Percentiles rank a stretch among this genome's conserved stretches.
These are phyloP conservation scores for Macroteleia sp. DNA, from an alignment of 2,888 invertebrate species.

Conservation along the genomic window DNA sequence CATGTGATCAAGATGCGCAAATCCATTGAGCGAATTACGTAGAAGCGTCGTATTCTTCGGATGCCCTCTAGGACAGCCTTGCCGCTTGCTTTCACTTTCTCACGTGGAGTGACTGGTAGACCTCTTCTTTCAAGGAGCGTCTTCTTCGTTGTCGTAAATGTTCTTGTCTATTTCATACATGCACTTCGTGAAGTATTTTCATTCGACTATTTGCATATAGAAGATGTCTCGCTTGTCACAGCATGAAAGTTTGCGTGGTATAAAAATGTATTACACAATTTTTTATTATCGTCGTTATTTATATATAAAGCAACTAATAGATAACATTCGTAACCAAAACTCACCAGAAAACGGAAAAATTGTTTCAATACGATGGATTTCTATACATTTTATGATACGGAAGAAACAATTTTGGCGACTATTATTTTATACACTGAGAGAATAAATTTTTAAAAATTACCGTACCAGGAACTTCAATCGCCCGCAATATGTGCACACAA, in stretches of 20 bases:
- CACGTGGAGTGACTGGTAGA: slow-evolving; percentile 61
- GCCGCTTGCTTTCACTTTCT: slow-evolving; percentile 65
- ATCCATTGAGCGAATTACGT: slow-evolving; percentile 45
- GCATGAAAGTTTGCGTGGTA: slow-evolving; percentile 29
- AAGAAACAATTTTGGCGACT: no score
- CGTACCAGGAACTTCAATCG: no score
- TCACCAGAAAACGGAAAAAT: no score
- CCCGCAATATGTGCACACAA: no score
- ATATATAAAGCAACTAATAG: not conserved
- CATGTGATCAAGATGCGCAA: slow-evolving; percentile 49
- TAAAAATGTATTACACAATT: slow-evolving; percentile 27
- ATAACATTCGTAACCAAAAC: no score
- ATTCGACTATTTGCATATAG: slow-evolving; percentile 36
- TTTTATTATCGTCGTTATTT: slow-evolving; percentile 15
- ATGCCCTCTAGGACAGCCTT: slow-evolving; percentile 61
- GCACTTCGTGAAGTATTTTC: slow-evolving; percentile 35
- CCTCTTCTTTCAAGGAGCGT: slow-evolving; percentile 59
- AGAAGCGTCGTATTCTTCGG: slow-evolving; percentile 40
- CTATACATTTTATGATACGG: no score
- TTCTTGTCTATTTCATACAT: slow-evolving; percentile 3
- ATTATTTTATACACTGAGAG: no score
- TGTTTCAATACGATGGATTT: no score
- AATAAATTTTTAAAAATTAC: no score
- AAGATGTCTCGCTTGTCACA: slow-evolving; percentile 22
- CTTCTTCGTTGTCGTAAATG: slow-evolving; percentile 39